Base-by-base conservation (phyloP, 1,140 invertebrate genomes). In the Orius laevigatus region DNA sequence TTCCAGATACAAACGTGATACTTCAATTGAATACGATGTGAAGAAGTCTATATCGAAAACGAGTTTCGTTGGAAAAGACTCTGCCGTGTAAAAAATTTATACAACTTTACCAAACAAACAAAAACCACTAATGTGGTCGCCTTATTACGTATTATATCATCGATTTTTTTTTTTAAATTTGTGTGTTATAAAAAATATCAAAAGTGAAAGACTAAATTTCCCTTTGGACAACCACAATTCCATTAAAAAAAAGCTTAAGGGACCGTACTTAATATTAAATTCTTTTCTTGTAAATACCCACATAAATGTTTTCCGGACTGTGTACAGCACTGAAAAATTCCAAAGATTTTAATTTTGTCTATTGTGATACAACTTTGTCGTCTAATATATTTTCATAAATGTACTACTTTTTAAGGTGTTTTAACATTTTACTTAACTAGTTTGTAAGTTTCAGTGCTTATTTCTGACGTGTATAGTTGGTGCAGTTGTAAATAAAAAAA, bases 51-150 rank as follows among this genome's bases (percentile, higher is more conserved):
- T 83, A 57, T 79, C 81, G 15, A 81, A 78, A 58, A 81, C 81
- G 20, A 79, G 80, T 38, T 83, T 85, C 55, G 81, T 84, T 54
- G 83, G 81, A 53, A 84, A 84, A 67, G 81, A 85, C 58, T 86
- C 83, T 10, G 81, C 82, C 43, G 83, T 86, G 48, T 86, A 81
- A 73, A 14, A 15, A n/a, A 15, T 44, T 15, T 39, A 3, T 25
- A 25, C 8, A 25, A 25, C 3, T 25, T 25, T 25, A 25, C 25
- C 25, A 25, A 25, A 25, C 3, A 39, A 39, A 39, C n/a, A 39
- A 12, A 39, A 39, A 39, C n/a, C n/a, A 39, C 15, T 39, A 39
- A 3, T 39, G 12, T 39, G 12, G 15, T 16, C 44, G 32, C 25
- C 44, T 20, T 20, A 46, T 16, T 20, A 46, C 32, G 44, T 46